Evolutionary conservation across 2,888 invertebrate species (phyloP).

Genomic region (Drosophila aldrichi): DNA sequence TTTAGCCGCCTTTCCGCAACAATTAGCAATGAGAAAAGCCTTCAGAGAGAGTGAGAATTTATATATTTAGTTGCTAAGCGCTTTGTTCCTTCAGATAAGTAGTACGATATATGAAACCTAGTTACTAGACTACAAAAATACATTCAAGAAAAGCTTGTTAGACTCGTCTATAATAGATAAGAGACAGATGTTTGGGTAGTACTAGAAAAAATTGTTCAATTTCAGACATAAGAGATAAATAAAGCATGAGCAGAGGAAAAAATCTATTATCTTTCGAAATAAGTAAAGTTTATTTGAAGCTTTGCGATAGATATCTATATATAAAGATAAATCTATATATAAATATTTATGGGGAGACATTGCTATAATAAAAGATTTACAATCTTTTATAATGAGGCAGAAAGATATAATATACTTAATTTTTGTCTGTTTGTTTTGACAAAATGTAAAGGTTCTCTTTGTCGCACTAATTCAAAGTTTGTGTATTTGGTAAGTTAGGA

Average conservation of each 20-base stretch:
- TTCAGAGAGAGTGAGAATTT: neutral
- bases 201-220: neutral
- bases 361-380: neutral
- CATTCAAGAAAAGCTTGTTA: slow-evolving; percentile 6
- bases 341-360: neutral
- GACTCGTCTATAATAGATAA: neutral
- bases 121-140: neutral
- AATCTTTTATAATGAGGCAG: neutral
- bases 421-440: neutral
- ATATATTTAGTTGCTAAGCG: slow-evolving; percentile 33
- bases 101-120: neutral
- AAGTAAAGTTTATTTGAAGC: neutral
- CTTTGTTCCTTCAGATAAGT: slow-evolving; percentile 15
- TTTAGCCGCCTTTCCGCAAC: slow-evolving; percentile 3
- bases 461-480: neutral
- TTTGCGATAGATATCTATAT: neutral
- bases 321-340: slow-evolving; percentile 4
- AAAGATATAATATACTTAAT: neutral
- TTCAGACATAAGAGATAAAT: neutral
- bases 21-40: slow-evolving; percentile 35
- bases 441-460: neutral
- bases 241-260: neutral
- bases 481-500: neutral
- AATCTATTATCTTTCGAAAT: neutral
- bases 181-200: neutral